Evolutionary conservation across 2,113 vertebrate species (phyloP), one percentile per base, ranked within the genome.

Genomic region (Ailurus styani): DNA sequence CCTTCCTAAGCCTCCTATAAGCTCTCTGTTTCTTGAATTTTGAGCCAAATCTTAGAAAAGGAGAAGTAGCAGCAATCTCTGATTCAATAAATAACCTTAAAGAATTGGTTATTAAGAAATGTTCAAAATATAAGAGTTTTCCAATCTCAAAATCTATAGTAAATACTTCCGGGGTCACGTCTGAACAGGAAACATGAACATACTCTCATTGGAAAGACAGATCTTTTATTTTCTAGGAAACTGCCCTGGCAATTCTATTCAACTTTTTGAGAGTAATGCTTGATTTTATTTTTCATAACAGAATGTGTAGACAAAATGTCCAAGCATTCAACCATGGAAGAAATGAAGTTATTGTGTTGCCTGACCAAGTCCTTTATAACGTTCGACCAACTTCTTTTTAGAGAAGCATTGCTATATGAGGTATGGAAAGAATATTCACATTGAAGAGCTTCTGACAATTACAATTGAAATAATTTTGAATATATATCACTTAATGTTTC

Each of bases 1-100:
- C 23, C 18, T 77, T 96, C 52, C 77, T 94, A 52, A 72, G 21
- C 9, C 70, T 93, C 25, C 45, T 92, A 73, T 62, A 42, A 54
- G 23, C 4, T 86, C n/a, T 84, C 15, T 60, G 29, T 94, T 93
- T 77, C n/a, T 96, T 91, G 68, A 95, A 77, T 90, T 90, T 96
- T 77, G 50, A 96, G 42, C 21, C 90, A 52, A 94, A 29, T 23
- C 20, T 27, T 6, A 47, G n/a, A 78, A 96, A 88, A 3, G 37
- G 45, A 86, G 52, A 90, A 72, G 93, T 18, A 87, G 10, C 11
- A 64, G 18, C 55, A 87, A 96, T 62, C n/a, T 75, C 45, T 45
- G 31, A 88, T 86, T 90, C 75, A 47, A 87, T 66, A 75, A 25
- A 77, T 50, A 81, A 14, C 27, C 37, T 4, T 0, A 0, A 70